Evolutionary conservation across 1,140 invertebrate species (phyloP), one percentile per base, ranked within the genome.

Genomic region (Rhagoletis zephyria): DNA sequence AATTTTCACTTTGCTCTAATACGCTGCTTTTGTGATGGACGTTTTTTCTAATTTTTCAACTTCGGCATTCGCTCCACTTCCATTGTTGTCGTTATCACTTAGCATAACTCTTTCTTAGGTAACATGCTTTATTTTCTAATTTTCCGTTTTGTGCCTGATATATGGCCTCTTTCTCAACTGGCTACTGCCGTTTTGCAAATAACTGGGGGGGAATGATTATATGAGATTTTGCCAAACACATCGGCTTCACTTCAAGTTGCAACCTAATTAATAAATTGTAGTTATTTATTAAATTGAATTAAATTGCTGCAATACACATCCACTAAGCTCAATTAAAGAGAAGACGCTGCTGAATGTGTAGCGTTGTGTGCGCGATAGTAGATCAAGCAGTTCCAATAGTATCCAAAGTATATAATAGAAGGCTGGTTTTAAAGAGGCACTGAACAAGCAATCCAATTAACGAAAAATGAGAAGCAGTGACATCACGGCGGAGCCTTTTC

Each of bases 401-500:
- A 74, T 74, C 40, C 40, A 74, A 74, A 30, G 30, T 30, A 30
- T 30, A 30, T 30, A 30, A 30, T 30, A 30, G 30, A 30, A 30
- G 30, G 30, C 30, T 30, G 30, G 42, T 16, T 74, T 45, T 45
- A n/a, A 74, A 74, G 67, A 42, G 40, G 40, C n/a, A 85, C 16
- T 56, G 19, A 42, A 12, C 14, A 74, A 74, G 14, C 16, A 42
- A 45, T 74, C 40, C 67, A 86, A 86, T 63, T 63, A 86, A 86
- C 61, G 40, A 64, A 86, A 90, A 89, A 77, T 88, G 85, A 74
- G 88, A 87, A 63, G 88, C 89, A 90, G 90, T 91, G 90, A 91
- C 90, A 91, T 91, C 90, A 91, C 90, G 88, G 90, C 89, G 51
- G 74, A 81, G 74, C 74, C 48, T 81, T 81, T 81, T 56, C 48